Base-by-base conservation (phyloP, 1,140 invertebrate species). In the Caenorhabditis tropicalis region DNA sequence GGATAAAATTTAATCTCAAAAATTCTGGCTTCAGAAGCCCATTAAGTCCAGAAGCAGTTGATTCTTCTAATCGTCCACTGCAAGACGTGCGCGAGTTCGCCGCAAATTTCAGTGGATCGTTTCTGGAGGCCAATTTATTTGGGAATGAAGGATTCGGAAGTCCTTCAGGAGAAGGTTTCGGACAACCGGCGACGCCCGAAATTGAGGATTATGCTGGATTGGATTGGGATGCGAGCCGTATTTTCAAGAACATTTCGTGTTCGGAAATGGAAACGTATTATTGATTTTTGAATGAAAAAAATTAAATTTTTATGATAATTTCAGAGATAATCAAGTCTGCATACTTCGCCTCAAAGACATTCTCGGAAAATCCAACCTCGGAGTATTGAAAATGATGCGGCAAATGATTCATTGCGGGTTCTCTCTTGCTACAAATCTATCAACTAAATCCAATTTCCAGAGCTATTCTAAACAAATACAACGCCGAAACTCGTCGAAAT, bases 321-420 rank as follows among this genome's bases (percentile, higher is more conserved):
- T 15, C 53, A 74, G 36, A 5, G 65, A 74, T 24, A 74, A 74
- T 4, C 9, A 16, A 0, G 65, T 74, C 7, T 74, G 65, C 36
- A 36, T 74, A 7, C 33, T 74, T 74, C 65, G 65, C 33, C 65
- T 74, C 12, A 33, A 74, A 33, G 36, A 74, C 15, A 24, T 74
- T n/a, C 65, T 74, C n/a, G 43, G 36, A 1, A 74, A 74, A 43
- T 46, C 36, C 21, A 36, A 74, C 7, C 12, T 27, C 36, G 65
- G 33, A 43, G 21, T 46, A 0, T n/a, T 19, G 9, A 43, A 43
- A 43, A 74, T 74, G 19, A 43, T 6, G 9, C 19, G 36, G 15
- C 65, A 74, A 24, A 39, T 74, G 33, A 74, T 43, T 3, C n/a
- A 74, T 74, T 46, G 65, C 36, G 65, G 65, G 65, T 74, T 24